phyloP scores from a whole-genome alignment of 2,888 invertebrate genomes.

The Itoplectis maculator region DNA sequence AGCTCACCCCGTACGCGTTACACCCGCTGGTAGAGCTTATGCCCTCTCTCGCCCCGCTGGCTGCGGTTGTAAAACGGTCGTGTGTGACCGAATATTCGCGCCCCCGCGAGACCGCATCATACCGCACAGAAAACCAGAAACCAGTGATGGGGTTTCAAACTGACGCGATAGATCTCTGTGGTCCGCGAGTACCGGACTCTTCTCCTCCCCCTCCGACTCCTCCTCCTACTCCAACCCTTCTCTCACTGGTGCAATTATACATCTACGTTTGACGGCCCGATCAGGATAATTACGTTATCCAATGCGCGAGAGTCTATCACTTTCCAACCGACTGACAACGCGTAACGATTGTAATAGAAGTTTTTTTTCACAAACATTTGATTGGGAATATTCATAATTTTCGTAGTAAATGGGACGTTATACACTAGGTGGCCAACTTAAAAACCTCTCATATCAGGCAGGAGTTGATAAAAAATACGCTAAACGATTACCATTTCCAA shows the following conservation, averaged over 20 bases:
- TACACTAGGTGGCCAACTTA: background rate
- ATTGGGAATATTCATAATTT: background rate
- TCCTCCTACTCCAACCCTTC: background rate
- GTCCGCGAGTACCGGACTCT: background rate
- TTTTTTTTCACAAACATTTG: background rate
- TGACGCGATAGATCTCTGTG: slow-evolving; percentile 29
- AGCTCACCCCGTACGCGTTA: background rate
- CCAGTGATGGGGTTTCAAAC: slow-evolving; percentile 28
- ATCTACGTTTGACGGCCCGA: slow-evolving; percentile 10
- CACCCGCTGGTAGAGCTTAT: slow-evolving; percentile 16
- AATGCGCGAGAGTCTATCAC: background rate
- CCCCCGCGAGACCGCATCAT: slow-evolving; percentile 45
- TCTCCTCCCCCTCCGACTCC: too few relatives aligned
- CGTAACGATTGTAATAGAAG: background rate
- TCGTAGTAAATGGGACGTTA: background rate
- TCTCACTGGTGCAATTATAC: slow-evolving; percentile 12
- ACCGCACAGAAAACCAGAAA: slow-evolving; percentile 54
- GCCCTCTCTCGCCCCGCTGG: slow-evolving; percentile 18
- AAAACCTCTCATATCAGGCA: background rate
- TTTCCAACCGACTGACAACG: background rate
- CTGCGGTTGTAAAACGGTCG: slow-evolving; percentile 57
- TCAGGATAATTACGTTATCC: slow-evolving; percentile 7
- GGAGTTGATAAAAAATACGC: too few relatives aligned
- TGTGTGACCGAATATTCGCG: slow-evolving; percentile 43
- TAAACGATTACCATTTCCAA: background rate